Conservation (phyloP, 2,113 vertebrate genomes). For the Smithornis capensis region DNA sequence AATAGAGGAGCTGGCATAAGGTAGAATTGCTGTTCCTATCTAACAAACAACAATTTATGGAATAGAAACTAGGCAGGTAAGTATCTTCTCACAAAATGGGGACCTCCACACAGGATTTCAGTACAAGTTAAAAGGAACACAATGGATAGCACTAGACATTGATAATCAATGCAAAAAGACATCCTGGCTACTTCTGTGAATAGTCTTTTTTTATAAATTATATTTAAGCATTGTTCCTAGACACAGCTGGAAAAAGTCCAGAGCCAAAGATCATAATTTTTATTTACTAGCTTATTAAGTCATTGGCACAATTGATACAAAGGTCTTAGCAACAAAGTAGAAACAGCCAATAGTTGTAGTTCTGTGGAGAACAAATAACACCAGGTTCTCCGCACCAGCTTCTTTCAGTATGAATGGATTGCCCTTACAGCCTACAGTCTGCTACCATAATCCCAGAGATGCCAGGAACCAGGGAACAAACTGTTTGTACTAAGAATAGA, state of each 20-base stretch:
- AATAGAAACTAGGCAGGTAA: background rate
- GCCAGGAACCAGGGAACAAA: background rate
- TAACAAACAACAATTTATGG: background rate
- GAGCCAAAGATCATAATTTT: background rate
- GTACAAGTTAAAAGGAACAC: background rate
- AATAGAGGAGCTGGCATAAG: background rate
- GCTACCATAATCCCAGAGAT: background rate
- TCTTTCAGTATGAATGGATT: background rate
- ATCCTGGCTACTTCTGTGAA: background rate
- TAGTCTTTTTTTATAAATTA: background rate
- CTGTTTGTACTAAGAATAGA: background rate
- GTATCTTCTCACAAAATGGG: background rate
- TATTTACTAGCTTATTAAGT: slow-evolving; percentile 10
- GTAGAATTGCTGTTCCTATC: background rate
- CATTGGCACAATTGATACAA: background rate
- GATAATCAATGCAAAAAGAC: background rate
- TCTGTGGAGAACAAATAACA: background rate
- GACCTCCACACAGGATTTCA: background rate
- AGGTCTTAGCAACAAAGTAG: background rate
- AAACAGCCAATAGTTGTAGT: background rate
- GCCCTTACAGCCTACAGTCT: background rate
- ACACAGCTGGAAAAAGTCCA: background rate
- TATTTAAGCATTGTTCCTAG: background rate
- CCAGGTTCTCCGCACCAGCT: background rate
- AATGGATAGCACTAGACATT: background rate